Evolutionary conservation across 2,113 vertebrate genomes (phyloP).

Genomic region (Butastur rufipennis): DNA sequence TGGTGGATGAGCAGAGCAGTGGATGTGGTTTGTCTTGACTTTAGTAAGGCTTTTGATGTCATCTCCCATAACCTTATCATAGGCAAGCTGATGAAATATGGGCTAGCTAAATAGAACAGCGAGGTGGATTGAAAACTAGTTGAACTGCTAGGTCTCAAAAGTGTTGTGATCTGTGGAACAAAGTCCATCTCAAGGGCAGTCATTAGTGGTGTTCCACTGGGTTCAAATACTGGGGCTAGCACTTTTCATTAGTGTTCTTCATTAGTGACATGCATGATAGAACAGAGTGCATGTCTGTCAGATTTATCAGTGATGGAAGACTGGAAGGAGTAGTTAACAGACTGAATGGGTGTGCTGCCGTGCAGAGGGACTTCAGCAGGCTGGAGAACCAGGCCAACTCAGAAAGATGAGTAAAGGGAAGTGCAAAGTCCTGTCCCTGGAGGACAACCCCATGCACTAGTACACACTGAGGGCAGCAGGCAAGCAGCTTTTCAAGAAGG

Average conservation of each 20-base stretch:
- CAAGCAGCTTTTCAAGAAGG: not conserved
- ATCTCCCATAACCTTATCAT: not conserved
- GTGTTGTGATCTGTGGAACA: not conserved
- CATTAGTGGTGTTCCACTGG: not conserved
- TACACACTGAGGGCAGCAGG: not conserved
- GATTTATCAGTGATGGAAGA: not conserved
- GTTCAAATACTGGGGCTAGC: not conserved
- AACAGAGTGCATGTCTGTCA: not conserved
- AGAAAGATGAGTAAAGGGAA: not conserved
- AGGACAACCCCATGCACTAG: not conserved
- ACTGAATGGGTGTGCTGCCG: not conserved
- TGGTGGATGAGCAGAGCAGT: not conserved
- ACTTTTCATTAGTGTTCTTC: not conserved
- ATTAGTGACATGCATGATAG: not conserved
- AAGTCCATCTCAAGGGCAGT: not conserved
- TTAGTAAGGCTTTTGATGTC: not conserved
- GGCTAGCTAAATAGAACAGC: not conserved
- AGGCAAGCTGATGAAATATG: not conserved
- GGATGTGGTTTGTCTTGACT: not conserved
- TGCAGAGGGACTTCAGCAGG: not conserved
- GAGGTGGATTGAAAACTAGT: not conserved
- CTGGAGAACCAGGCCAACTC: not conserved
- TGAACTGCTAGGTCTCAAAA: not conserved
- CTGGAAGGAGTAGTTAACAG: not conserved
- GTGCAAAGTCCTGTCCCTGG: not conserved